A percentile compares a stretch with the other conserved stretches of the same genome.
phyloP scores from a whole-genome alignment of 2,113 vertebrate species.

The Thinocorus orbignyianus region DNA sequence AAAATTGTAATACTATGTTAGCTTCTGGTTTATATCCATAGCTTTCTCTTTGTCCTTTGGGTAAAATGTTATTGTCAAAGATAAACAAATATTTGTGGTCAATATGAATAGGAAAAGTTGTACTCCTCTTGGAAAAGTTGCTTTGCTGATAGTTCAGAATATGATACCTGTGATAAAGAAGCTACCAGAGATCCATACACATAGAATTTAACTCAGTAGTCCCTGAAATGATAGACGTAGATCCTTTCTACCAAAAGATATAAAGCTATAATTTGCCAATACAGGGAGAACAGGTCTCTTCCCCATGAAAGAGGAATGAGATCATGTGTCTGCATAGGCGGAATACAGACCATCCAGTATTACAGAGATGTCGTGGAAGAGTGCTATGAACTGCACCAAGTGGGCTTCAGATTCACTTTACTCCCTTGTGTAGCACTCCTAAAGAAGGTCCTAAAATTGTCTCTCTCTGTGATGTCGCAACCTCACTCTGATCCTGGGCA shows the following conservation, averaged over 20 bases:
- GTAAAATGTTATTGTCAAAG: neutral
- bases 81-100: neutral
- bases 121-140: neutral
- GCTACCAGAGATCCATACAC: neutral
- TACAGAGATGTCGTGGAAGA: neutral
- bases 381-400: neutral
- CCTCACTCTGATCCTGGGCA: neutral
- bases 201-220: neutral
- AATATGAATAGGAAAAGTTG: neutral
- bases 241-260: neutral
- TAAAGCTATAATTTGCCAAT: neutral
- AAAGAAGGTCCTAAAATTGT: neutral
- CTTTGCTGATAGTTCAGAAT: neutral
- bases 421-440: neutral
- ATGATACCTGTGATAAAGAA: neutral
- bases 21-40: neutral
- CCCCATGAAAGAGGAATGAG: neutral
- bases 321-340: neutral
- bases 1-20: neutral
- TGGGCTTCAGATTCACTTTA: neutral
- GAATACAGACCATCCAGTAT: neutral
- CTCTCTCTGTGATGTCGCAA: neutral
- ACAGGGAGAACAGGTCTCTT: neutral
- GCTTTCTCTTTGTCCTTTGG: neutral
- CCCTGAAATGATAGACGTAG: neutral